Conservation (phyloP, 2,888 invertebrate genomes). For the Oxycera nigricornis region DNA sequence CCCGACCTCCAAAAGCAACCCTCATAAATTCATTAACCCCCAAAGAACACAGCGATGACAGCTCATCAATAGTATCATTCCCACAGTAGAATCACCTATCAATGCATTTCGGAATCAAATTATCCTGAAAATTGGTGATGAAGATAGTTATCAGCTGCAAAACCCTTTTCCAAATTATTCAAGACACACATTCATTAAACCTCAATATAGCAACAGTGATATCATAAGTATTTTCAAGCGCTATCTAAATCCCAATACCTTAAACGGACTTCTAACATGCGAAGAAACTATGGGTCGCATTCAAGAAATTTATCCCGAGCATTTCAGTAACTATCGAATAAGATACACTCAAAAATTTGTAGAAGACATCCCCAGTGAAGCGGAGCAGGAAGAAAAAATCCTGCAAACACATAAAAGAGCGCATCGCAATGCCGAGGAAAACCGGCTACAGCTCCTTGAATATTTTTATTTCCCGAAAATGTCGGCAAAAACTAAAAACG, state of each 20-base stretch:
- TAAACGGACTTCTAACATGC: not conserved
- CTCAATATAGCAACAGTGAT: not conserved
- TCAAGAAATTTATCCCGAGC: not conserved
- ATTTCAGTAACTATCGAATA: no score
- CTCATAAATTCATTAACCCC: conserved; percentile 2
- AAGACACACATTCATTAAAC: not conserved
- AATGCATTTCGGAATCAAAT: conserved; percentile 17
- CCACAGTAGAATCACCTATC: conserved; percentile 12
- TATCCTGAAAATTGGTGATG: not conserved
- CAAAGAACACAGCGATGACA: conserved; percentile 25
- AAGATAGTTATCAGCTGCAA: not conserved
- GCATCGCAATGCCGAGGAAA: no score
- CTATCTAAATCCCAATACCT: not conserved
- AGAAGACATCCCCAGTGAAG: no score
- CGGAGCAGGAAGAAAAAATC: no score
- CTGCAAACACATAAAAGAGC: no score
- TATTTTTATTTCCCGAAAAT: no score
- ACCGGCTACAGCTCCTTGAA: no score
- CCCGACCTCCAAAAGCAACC: not conserved
- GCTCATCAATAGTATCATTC: conserved; percentile 12
- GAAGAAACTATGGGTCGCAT: not conserved
- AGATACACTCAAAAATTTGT: no score
- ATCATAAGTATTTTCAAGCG: not conserved
- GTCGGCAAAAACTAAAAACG: no score
- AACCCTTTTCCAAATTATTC: not conserved